Conservation (phyloP, 2,797 vertebrate species). For the Aphelocoma californica region DNA sequence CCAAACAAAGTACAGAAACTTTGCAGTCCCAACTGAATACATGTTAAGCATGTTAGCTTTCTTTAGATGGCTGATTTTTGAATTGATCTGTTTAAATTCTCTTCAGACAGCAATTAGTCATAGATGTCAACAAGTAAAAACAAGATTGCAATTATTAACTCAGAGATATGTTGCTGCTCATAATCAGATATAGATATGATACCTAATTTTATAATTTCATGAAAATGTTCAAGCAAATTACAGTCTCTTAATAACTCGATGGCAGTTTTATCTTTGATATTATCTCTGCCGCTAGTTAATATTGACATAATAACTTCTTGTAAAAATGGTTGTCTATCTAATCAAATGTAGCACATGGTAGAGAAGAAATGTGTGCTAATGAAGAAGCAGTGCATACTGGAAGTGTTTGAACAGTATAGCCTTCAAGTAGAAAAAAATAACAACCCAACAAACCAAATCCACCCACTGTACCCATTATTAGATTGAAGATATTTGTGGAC, state of each 20-base stretch:
- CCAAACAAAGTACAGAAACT: neutral
- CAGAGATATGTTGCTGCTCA: neutral
- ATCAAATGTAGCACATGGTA: neutral
- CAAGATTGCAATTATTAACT: conserved; percentile 55
- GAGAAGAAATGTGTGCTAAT: neutral
- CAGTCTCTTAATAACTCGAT: neutral
- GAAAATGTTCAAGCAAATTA: conserved; percentile 48
- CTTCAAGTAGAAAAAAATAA: neutral
- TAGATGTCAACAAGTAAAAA: conserved; percentile 57
- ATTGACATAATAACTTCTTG: conserved; percentile 24
- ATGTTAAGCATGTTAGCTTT: neutral
- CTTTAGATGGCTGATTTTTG: conserved; percentile 14
- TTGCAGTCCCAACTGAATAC: neutral
- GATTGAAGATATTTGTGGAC: neutral
- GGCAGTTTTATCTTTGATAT: conserved; percentile 44
- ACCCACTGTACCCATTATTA: neutral
- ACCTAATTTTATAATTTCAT: conserved; percentile 45
- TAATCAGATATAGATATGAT: conserved; percentile 49
- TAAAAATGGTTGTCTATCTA: conserved; percentile 19
- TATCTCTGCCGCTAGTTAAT: conserved; percentile 41
- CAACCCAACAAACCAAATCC: neutral
- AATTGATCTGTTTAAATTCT: conserved; percentile 45
- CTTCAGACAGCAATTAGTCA: conserved; percentile 60
- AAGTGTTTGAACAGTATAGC: neutral
- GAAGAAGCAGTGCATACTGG: neutral